Percentiles rank a stretch among this genome's conserved stretches.
Conservation (phyloP, 2,888 invertebrate genomes). For the Homarus gammarus region DNA sequence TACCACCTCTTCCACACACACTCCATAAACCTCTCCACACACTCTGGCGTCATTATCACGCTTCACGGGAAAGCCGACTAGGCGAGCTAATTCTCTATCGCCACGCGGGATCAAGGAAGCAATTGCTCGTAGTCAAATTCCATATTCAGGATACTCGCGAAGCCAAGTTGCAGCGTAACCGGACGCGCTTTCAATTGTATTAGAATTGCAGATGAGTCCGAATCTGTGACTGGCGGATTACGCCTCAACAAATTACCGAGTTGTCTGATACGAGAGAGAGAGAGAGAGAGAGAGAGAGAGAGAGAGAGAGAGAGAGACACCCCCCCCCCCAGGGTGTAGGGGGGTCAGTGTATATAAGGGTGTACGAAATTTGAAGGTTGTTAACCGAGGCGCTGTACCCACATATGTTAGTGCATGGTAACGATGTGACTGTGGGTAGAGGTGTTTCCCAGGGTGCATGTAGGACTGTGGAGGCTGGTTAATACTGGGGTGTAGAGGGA, state of each 20-base stretch:
- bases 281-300: constrained; percentile 53
- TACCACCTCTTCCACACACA: neutral
- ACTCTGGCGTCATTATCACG: neutral
- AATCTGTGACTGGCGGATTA: constrained; percentile 68
- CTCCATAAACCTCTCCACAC: neutral
- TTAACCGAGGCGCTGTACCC: too few species aligned
- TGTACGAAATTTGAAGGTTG: too few species aligned
- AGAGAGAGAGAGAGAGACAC: too few species aligned
- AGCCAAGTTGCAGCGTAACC: constrained; percentile 56
- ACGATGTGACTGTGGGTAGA: too few species aligned
- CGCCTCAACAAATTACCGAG: constrained; percentile 64
- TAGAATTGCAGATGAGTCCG: constrained; percentile 68
- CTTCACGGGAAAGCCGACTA: constrained; percentile 26
- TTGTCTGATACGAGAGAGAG: constrained; percentile 50
- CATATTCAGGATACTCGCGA: constrained; percentile 46
- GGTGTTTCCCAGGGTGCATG: too few species aligned
- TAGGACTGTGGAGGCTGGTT: too few species aligned
- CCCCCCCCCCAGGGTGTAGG: neutral
- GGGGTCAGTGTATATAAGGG: neutral
- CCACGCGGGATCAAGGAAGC: constrained; percentile 40
- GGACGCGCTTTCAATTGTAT: constrained; percentile 64
- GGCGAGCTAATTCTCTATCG: constrained; percentile 40
- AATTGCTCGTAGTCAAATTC: constrained; percentile 47
- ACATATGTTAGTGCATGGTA: too few species aligned
- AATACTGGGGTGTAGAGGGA: too few species aligned